A percentile compares a stretch with the other conserved stretches of the same genome.
These are phyloP conservation scores for Neogobius melanostomus DNA, from an alignment of 2,113 vertebrate species.

Conservation along the genomic window DNA sequence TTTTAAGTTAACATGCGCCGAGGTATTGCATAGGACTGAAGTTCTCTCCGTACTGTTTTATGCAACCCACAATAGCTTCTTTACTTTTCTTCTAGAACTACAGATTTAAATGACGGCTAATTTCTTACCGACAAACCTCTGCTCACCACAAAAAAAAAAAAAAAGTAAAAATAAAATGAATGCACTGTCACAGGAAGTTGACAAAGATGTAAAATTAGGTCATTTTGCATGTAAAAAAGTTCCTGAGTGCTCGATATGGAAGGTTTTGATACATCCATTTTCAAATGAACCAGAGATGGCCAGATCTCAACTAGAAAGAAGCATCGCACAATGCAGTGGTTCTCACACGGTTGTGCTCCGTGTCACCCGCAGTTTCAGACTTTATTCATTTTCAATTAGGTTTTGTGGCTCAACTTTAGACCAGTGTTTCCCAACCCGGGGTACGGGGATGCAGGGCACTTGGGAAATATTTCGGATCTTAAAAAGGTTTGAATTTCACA, in stretches of 20 bases:
- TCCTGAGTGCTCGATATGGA: slow-evolving; percentile 67
- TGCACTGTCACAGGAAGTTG: slow-evolving; percentile 67
- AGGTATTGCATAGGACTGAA: slow-evolving; percentile 70
- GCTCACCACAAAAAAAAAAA: slow-evolving; percentile 54
- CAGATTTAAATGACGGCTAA: slow-evolving; percentile 45
- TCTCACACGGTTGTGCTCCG: too few species aligned
- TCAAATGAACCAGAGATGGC: slow-evolving; percentile 2
- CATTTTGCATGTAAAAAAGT: slow-evolving; percentile 60
- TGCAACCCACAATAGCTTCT: slow-evolving; percentile 64
- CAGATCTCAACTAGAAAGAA: background rate
- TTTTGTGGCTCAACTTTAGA: too few species aligned
- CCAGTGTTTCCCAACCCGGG: too few species aligned
- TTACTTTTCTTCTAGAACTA: slow-evolving; percentile 29
- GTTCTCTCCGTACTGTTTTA: slow-evolving; percentile 55
- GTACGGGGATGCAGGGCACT: too few species aligned
- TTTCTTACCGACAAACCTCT: slow-evolving; percentile 41
- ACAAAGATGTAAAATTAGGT: slow-evolving; percentile 32
- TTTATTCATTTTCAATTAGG: too few species aligned
- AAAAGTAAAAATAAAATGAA: slow-evolving; percentile 39
- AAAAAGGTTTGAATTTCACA: too few species aligned
- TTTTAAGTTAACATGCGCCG: slow-evolving; percentile 64
- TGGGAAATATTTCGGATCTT: too few species aligned
- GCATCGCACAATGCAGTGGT: too few species aligned
- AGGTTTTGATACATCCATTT: slow-evolving; percentile 18
- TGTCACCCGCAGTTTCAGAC: background rate